Conservation (phyloP, 2,888 invertebrate species). For the Hyposoter didymator region DNA sequence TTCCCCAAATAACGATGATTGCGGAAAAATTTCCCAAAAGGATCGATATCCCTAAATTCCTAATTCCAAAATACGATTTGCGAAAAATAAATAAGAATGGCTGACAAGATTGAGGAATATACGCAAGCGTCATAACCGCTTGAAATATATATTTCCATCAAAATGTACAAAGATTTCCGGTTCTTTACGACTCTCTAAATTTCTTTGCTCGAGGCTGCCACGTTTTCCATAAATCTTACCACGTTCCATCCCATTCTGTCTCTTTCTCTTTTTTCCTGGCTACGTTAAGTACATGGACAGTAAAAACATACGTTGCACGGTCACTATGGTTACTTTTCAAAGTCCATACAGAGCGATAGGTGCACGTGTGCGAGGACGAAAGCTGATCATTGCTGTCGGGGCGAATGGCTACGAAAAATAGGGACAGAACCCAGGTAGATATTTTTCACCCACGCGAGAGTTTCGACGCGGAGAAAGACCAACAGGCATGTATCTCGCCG, state of each 20-base stretch:
- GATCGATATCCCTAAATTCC: not conserved
- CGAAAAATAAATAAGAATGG: not conserved
- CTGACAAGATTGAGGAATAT: not conserved
- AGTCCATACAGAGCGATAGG: not conserved
- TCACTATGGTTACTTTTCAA: slow-evolving; percentile 43
- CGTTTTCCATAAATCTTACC: slow-evolving; percentile 62
- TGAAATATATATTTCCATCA: slow-evolving; percentile 26
- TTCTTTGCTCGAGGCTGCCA: slow-evolving; percentile 26
- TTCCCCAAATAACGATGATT: not conserved
- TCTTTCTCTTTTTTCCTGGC: slow-evolving; percentile 17
- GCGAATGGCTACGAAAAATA: slow-evolving; percentile 49
- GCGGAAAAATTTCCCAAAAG: not conserved
- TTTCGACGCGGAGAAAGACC: not conserved
- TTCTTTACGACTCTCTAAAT: slow-evolving; percentile 62
- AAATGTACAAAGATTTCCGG: slow-evolving; percentile 56
- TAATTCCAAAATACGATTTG: not conserved
- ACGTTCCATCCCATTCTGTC: slow-evolving; percentile 4
- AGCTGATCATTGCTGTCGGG: slow-evolving; percentile 19
- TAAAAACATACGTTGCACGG: slow-evolving; percentile 45
- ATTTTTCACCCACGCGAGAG: slow-evolving; percentile 63
- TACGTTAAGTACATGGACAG: slow-evolving; percentile 1
- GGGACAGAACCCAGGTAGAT: slow-evolving; percentile 59
- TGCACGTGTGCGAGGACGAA: slow-evolving; percentile 14
- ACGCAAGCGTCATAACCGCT: not conserved
- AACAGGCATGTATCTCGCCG: not conserved